phyloP scores from a whole-genome alignment of 2,888 invertebrate genomes.

The Dicycla oo region DNA sequence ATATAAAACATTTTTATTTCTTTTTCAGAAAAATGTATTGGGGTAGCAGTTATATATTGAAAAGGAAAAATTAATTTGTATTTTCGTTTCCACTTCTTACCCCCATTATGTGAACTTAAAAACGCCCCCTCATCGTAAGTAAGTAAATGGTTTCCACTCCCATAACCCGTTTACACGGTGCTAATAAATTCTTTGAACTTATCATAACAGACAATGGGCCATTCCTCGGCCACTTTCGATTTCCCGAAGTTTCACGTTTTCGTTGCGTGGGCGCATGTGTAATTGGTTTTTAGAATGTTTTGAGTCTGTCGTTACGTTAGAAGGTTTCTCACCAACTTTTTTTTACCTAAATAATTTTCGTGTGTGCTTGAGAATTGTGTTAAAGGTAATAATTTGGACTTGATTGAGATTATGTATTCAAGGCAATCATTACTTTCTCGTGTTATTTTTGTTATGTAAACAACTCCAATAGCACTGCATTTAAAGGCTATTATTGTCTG shows the following conservation, averaged over 20 bases:
- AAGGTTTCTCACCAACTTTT: slow-evolving; percentile 18
- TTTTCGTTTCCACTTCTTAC: too few species aligned
- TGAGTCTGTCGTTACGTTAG: slow-evolving; percentile 35
- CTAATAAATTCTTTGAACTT: slow-evolving; percentile 62
- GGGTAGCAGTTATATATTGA: too few species aligned
- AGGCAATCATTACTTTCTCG: slow-evolving; percentile 25
- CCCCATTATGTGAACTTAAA: too few species aligned
- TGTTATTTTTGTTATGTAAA: slow-evolving; percentile 9
- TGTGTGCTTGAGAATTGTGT: slow-evolving; percentile 18
- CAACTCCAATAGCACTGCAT: background rate
- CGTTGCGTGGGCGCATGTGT: slow-evolving; percentile 65
- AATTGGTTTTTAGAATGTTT: slow-evolving; percentile 55
- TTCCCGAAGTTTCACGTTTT: slow-evolving; percentile 65
- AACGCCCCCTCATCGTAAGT: too few species aligned
- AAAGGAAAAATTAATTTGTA: too few species aligned
- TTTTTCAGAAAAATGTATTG: too few species aligned
- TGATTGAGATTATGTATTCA: slow-evolving; percentile 9
- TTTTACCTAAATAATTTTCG: background rate
- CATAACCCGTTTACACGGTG: slow-evolving; percentile 50
- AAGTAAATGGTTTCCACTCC: slow-evolving; percentile 12
- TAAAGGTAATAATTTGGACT: background rate
- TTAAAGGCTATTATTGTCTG: background rate
- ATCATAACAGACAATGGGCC: slow-evolving; percentile 56
- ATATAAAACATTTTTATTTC: too few species aligned
- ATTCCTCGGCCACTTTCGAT: slow-evolving; percentile 67